A percentile compares a stretch with the other conserved stretches of the same genome.
Conservation (phyloP, 1,140 invertebrate species). For the Caenorhabditis brenneri region DNA sequence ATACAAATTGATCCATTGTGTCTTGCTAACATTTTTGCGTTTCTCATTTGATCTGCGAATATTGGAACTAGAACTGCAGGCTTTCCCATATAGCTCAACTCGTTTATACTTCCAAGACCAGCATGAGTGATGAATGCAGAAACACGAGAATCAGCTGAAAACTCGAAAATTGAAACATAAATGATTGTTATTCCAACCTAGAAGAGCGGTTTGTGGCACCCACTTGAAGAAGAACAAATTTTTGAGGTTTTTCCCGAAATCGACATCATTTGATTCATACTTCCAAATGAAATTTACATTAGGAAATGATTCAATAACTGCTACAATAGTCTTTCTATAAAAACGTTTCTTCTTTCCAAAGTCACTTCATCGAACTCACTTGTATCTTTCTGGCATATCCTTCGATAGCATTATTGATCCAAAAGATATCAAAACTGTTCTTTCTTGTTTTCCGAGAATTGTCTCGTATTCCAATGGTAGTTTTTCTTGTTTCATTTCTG, state of each 20-base stretch:
- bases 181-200: neutral
- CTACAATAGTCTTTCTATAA: constrained; percentile 4
- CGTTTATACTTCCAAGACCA: constrained; percentile 59
- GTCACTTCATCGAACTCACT: constrained; percentile 2
- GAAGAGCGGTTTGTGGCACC: constrained; percentile 51
- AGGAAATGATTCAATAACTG: constrained; percentile 13
- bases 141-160: constrained; percentile 57
- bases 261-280: constrained; percentile 42
- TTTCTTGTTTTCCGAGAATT: constrained; percentile 5
- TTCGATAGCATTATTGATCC: constrained; percentile 51
- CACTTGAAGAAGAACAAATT: constrained; percentile 52
- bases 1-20: constrained; percentile 51
- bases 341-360: neutral
- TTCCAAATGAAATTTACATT: constrained; percentile 58
- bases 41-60: constrained; percentile 59
- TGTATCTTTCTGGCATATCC: constrained; percentile 48
- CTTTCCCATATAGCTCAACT: constrained; percentile 58
- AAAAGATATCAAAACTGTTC: constrained; percentile 56
- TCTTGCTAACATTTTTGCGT: constrained; percentile 51
- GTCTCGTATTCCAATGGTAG: neutral
- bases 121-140: constrained; percentile 63
- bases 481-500: neutral
- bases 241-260: constrained; percentile 9
- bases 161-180: neutral
- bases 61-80: constrained; percentile 60